Conservation (phyloP, 2,113 vertebrate genomes). For the Sarotherodon lohbergeri region DNA sequence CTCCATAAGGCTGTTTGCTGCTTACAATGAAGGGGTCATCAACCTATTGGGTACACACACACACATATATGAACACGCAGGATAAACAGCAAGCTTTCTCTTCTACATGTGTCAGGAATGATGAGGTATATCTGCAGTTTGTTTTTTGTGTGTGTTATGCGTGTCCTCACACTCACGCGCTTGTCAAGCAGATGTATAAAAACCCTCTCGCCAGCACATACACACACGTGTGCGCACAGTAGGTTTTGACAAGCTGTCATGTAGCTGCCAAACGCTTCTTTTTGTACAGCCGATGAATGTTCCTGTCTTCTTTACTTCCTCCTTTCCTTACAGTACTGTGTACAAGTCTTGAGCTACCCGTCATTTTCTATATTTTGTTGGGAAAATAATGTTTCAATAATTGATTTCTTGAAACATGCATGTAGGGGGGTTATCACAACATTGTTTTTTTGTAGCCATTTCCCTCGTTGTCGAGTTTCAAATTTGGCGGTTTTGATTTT, state of each 20-base stretch:
- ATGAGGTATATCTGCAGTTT: not conserved
- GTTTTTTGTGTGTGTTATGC: not conserved
- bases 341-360: not conserved
- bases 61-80: not conserved
- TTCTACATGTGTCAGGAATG: not conserved
- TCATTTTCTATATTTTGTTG: not conserved
- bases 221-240: not conserved
- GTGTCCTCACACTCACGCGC: not conserved
- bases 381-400: not conserved
- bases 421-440: not conserved
- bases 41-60: constrained; percentile 84
- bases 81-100: not conserved
- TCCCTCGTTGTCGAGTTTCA: not conserved
- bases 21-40: constrained; percentile 95
- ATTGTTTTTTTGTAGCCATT: not conserved
- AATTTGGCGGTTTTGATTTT: not conserved
- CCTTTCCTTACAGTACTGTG: not conserved
- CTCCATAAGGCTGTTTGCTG: constrained; percentile 92
- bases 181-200: not conserved
- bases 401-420: not conserved
- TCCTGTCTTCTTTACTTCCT: not conserved
- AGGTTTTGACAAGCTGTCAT: constrained; percentile 21
- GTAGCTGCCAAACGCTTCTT: not conserved
- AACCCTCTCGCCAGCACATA: not conserved
- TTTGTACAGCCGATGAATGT: not conserved